Base-by-base conservation (phyloP, 1,140 invertebrate genomes). In the Coptotermes formosanus region DNA sequence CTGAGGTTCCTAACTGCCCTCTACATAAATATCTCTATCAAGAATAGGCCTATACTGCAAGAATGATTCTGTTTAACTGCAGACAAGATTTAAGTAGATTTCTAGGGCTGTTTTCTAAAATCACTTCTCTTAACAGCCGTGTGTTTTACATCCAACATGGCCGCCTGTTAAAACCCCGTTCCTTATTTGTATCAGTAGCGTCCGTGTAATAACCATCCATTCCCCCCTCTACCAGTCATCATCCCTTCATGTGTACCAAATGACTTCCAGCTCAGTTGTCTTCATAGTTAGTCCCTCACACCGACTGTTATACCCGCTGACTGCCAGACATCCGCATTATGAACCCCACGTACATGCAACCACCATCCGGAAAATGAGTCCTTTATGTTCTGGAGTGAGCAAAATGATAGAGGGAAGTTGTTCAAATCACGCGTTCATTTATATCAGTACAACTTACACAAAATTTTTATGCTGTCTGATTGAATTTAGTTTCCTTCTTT, bases 361-460 rank as follows among this genome's bases (percentile, higher is more conserved):
- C 90, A 90, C 90, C 91, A 91, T 89, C 90, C 90, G 90, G 91
- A 91, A 91, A 91, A 91, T 91, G 91, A 91, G 90, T 91, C 91
- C 91, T 91, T 91, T 91, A 91, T 91, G 91, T 90, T 89, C 89
- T 75, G 64, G 64, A 75, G 64, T 75, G 64, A 25, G 64, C 25
- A 75, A 75, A 75, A 75, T 75, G 64, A 25, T 9, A 25, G 64
- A 75, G 25, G n/a, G 64, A 30, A 75, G 64, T 75, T 25, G 25
- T 75, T 75, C 64, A 8, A 75, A 75, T 25, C 64, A 75, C 64
- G 64, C 64, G 64, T 30, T 75, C 64, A 75, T 75, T 75, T 30
- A 75, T 75, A 11, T 75, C 64, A n/a, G n/a, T 25, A 25, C 3
- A 75, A 75, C 64, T 75, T 25, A 75, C 64, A 75, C 64, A 30